Conservation (phyloP, 2,888 invertebrate species). For the Ectobius pallidus region DNA sequence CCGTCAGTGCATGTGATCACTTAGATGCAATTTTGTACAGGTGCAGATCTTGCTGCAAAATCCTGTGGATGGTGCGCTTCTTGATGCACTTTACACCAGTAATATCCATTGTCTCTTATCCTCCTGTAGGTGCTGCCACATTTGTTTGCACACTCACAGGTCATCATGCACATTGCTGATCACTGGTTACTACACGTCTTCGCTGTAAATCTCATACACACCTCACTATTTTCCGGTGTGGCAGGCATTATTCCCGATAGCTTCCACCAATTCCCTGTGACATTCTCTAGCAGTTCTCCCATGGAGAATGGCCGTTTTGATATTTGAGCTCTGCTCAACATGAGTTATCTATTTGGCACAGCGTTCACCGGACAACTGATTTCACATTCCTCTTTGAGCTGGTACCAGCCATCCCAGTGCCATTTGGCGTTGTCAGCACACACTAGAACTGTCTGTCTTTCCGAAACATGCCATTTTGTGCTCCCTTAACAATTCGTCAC, state of each 20-base stretch:
- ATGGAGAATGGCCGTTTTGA: background rate
- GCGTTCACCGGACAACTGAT: too few relatives aligned
- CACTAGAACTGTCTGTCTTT: too few relatives aligned
- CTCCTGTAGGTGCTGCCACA: too few relatives aligned
- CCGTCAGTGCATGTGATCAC: background rate
- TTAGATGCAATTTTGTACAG: background rate
- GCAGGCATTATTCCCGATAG: background rate
- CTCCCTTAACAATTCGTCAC: too few relatives aligned
- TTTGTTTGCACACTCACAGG: too few relatives aligned
- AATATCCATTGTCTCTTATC: too few relatives aligned
- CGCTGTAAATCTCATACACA: background rate
- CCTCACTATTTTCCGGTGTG: too few relatives aligned
- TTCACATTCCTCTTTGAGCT: too few relatives aligned
- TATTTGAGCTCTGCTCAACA: background rate
- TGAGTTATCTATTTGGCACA: background rate
- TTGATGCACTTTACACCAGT: background rate
- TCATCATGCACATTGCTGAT: too few relatives aligned
- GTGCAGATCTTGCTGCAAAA: background rate
- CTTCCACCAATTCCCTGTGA: constrained; percentile 3
- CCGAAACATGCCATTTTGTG: too few relatives aligned
- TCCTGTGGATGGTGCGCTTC: background rate
- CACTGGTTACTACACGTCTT: background rate
- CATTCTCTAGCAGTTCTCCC: background rate
- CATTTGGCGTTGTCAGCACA: too few relatives aligned
- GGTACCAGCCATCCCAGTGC: too few relatives aligned